A percentile compares a stretch with the other conserved stretches of the same genome.
phyloP scores from a whole-genome alignment of 2,888 invertebrate genomes.

The Callosobruchus maculatus region DNA sequence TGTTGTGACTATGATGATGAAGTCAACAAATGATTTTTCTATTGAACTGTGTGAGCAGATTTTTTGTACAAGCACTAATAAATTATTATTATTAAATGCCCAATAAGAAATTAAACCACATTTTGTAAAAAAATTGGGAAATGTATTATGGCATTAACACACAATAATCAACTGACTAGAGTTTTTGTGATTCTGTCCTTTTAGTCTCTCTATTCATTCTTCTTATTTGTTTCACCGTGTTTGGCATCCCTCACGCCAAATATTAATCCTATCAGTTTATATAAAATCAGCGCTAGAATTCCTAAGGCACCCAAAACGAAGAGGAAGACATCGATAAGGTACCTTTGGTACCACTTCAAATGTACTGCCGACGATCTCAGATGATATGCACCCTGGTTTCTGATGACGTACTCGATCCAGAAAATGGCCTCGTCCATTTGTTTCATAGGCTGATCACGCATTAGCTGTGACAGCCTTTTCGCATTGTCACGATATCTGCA shows the following conservation, averaged over 20 bases:
- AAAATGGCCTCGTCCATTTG: constrained; percentile 30
- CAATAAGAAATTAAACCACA: too few species aligned
- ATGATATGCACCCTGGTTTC: constrained; percentile 32
- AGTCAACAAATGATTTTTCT: too few species aligned
- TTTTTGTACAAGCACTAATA: too few species aligned
- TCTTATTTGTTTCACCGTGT: too few species aligned
- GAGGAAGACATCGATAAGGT: constrained; percentile 28
- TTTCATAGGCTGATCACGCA: constrained; percentile 31
- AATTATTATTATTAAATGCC: too few species aligned
- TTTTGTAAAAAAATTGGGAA: too few species aligned
- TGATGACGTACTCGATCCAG: constrained; percentile 34
- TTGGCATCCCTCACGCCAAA: too few species aligned
- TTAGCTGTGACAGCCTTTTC: constrained; percentile 22
- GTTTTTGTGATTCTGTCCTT: background rate
- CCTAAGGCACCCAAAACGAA: constrained; percentile 14
- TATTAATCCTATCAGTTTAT: constrained; percentile 9
- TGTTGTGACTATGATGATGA: too few species aligned
- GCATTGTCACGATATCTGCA: constrained; percentile 26
- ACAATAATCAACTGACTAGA: too few species aligned
- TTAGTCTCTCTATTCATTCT: background rate
- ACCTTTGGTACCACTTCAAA: constrained; percentile 29
- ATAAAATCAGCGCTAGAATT: constrained; percentile 4
- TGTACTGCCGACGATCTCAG: constrained; percentile 25
- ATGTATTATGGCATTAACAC: too few species aligned
- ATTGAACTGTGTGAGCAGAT: too few species aligned